Conservation (phyloP, 2,888 invertebrate species). For the Ganaspis brasiliensis region DNA sequence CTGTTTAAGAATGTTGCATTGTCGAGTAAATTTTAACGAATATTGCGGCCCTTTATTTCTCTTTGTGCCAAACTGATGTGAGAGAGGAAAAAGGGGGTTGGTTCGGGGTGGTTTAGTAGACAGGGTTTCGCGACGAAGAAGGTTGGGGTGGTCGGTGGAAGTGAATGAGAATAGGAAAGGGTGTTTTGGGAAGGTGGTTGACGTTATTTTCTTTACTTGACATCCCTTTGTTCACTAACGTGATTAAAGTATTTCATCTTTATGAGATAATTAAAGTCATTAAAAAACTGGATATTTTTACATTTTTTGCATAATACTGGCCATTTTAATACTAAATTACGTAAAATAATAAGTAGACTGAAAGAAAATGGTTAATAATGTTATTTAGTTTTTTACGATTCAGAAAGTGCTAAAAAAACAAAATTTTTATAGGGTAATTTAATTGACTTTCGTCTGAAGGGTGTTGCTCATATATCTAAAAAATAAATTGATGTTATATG, state of each 20-base stretch:
- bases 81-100: constrained; percentile 50
- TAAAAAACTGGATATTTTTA: not conserved
- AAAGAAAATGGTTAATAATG: too few relatives aligned
- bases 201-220: constrained; percentile 30
- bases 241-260: constrained; percentile 26
- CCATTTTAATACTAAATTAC: not conserved
- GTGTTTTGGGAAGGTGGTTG: constrained; percentile 37
- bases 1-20: constrained; percentile 4
- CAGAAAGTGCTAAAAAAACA: too few relatives aligned
- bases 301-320: not conserved
- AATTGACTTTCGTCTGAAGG: too few relatives aligned
- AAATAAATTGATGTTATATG: too few relatives aligned
- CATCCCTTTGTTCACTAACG: constrained; percentile 34
- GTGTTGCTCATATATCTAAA: too few relatives aligned
- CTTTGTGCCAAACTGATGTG: constrained; percentile 59
- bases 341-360: too few relatives aligned
- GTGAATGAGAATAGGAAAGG: constrained; percentile 43
- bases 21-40: constrained; percentile 57
- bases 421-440: too few relatives aligned
- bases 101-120: constrained; percentile 54
- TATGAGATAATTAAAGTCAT: constrained; percentile 27
- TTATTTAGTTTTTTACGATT: too few relatives aligned
- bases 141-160: constrained; percentile 19
- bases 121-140: constrained; percentile 32
- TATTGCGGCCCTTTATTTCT: constrained; percentile 62